Conservation (phyloP, 2,888 invertebrate genomes). For the Cremastinae sp. region DNA sequence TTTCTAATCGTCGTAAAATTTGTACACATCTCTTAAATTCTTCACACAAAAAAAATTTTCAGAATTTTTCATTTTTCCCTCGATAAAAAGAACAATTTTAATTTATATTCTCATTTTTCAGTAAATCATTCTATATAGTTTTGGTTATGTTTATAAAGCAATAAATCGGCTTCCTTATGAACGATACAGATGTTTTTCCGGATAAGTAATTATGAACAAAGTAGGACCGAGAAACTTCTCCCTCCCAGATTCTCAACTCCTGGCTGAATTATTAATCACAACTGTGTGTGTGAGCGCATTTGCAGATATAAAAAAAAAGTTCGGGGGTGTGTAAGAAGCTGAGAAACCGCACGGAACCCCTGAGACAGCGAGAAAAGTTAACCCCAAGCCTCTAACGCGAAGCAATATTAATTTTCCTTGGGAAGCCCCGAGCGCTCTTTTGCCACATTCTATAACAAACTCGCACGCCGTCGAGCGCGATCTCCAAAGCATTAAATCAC, state of each 20-base stretch:
- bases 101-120: not conserved
- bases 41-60: too few species aligned
- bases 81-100: too few species aligned
- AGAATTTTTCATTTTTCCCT: too few species aligned
- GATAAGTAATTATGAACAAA: constrained; percentile 5
- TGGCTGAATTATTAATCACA: constrained; percentile 24
- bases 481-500: constrained; percentile 27
- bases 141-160: not conserved
- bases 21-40: too few species aligned
- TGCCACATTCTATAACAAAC: constrained; percentile 18
- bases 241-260: too few species aligned
- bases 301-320: constrained; percentile 9
- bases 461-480: not conserved
- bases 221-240: not conserved
- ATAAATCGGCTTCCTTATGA: not conserved
- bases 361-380: constrained; percentile 43
- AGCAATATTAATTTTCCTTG: constrained; percentile 46
- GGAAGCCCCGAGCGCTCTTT: constrained; percentile 19
- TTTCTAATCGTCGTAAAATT: too few species aligned
- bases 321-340: constrained; percentile 3
- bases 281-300: not conserved
- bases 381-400: constrained; percentile 25
- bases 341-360: constrained; percentile 22
- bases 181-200: not conserved
- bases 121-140: not conserved